phyloP scores from a whole-genome alignment of 2,888 invertebrate species.

The Sepiola atlantica region DNA sequence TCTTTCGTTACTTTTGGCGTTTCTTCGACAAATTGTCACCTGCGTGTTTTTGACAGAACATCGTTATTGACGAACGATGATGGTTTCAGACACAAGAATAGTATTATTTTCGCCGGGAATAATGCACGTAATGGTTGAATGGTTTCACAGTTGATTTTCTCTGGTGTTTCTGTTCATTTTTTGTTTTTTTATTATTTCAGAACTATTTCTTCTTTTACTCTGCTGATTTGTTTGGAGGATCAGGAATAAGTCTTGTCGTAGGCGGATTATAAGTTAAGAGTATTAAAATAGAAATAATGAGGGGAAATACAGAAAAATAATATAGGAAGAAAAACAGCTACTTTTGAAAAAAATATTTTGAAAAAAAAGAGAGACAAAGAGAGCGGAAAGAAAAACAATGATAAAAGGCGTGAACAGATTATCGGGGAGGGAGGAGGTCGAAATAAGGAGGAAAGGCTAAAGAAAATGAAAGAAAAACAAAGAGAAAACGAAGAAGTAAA shows the following conservation, averaged over 20 bases:
- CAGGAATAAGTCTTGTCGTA: neutral
- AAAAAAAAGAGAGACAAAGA: neutral
- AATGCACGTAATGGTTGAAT: neutral
- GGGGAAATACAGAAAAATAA: too few species aligned
- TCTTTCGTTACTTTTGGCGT: neutral
- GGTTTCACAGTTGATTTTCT: neutral
- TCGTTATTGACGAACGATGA: constrained; percentile 12
- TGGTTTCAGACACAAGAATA: neutral
- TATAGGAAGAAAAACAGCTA: neutral
- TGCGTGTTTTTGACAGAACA: neutral
- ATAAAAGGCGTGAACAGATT: neutral
- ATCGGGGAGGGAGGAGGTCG: too few species aligned
- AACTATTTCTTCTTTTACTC: neutral
- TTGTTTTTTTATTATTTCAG: too few species aligned
- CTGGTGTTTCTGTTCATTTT: too few species aligned
- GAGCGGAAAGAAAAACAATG: neutral
- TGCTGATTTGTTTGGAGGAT: neutral
- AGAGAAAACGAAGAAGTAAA: neutral
- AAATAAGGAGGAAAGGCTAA: neutral
- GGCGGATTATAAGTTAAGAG: neutral
- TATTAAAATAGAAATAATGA: neutral
- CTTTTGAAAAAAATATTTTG: neutral
- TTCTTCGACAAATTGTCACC: neutral
- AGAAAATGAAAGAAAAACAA: too few species aligned
- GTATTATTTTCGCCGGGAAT: neutral